phyloP scores from a whole-genome alignment of 2,888 invertebrate species.

The Acleris emargana region DNA sequence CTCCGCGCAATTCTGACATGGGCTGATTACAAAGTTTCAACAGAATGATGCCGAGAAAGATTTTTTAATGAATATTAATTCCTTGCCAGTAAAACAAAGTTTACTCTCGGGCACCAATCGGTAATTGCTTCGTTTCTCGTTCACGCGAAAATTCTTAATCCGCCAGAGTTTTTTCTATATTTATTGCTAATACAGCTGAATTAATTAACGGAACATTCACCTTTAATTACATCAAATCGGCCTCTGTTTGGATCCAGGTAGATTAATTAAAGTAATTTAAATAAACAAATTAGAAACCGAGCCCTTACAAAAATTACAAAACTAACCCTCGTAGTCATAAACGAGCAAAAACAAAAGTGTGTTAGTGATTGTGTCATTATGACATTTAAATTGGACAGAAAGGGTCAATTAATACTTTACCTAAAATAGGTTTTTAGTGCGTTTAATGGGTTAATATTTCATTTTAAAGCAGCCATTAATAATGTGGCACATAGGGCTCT shows the following conservation, averaged over 20 bases:
- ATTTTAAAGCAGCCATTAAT: too few species aligned
- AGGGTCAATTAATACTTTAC: too few species aligned
- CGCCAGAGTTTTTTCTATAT: constrained; percentile 58
- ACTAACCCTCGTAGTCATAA: too few species aligned
- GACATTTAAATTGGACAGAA: too few species aligned
- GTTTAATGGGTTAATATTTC: too few species aligned
- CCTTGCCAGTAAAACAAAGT: constrained; percentile 78
- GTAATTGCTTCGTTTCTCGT: constrained; percentile 76
- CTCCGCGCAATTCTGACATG: constrained; percentile 50
- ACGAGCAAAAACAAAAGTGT: too few species aligned
- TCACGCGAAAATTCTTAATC: constrained; percentile 64
- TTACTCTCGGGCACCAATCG: constrained; percentile 69
- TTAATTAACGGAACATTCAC: constrained; percentile 16
- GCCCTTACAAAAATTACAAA: background rate
- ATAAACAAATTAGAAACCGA: background rate
- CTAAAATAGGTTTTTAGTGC: too few species aligned
- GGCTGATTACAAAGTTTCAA: constrained; percentile 79
- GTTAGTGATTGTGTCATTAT: too few species aligned
- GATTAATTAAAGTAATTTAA: background rate
- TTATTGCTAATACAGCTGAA: constrained; percentile 26
- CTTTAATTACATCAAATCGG: constrained; percentile 9
- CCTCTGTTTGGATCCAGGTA: constrained; percentile 44
- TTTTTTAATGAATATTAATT: constrained; percentile 84
- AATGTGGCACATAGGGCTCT: too few species aligned
- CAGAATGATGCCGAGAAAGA: constrained; percentile 75